Base-by-base conservation (phyloP, 2,113 vertebrate species). In the Spheniscus mendiculus region DNA sequence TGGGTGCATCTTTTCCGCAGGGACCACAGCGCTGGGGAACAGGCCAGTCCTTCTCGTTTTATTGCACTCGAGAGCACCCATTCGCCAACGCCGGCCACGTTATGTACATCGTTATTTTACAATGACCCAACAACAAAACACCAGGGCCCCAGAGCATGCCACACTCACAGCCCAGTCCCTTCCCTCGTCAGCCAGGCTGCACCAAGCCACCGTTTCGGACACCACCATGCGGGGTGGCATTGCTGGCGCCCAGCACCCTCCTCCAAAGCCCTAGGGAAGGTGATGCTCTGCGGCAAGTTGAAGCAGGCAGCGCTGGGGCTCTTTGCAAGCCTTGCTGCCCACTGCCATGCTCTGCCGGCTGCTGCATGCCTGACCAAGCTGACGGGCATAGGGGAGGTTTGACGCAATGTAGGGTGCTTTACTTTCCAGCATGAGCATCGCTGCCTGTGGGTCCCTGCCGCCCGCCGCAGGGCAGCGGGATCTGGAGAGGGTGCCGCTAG, bases 11-110 rank as follows among this genome's bases (percentile, higher is more conserved):
- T 66, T 49, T 71, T 17, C 73, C 0, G 0, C 30, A 87, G 81
- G 52, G 58, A 89, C 19, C 70, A 76, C 70, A 66, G 69, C 1
- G 1, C n/a, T 1, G 1, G 38, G 52, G 15, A 83, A 65, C 58
- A 85, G 89, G 83, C 81, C 94, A 93, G 91, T 95, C 91, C 91
- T 93, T 91, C 56, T 94, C 1, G 0, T 50, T 97, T 97, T 97
- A 97, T 97, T 97, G 96, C 93, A 94, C 95, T 91, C 11, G 0
- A 65, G 83, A 94, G 94, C 89, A 59, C 76, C 88, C 67, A 5
- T 56, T 65, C 0, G 0, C 90, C 88, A 66, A 17, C 0, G 2
- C 14, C 6, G 25, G 81, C 53, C 62, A 9, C 0, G 0, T 83
- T 94, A 38, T 14, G 70, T 80, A 87, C 77, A 87, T 26, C 0